Percentiles rank a stretch among this genome's conserved stretches.
Evolutionary conservation across 2,888 invertebrate genomes (phyloP).

Genomic region (Stenchaetothrips biformis): DNA sequence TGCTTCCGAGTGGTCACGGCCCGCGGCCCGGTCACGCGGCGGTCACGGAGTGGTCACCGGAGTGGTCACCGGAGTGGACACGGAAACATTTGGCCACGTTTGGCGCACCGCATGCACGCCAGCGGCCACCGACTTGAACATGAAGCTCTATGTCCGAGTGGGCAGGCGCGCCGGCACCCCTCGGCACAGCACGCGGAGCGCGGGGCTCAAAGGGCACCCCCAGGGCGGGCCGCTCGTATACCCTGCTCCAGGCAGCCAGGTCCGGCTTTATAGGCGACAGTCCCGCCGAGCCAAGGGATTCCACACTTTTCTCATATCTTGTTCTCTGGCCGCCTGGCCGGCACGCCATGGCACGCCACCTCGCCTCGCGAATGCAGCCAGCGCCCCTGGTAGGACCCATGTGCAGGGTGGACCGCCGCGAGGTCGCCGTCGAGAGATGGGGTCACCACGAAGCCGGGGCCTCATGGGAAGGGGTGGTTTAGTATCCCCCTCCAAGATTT

Average conservation of each 20-base stretch:
- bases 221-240: not conserved
- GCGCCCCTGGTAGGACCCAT: too few relatives aligned
- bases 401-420: too few relatives aligned
- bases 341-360: too few relatives aligned
- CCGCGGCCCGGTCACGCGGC: too few relatives aligned
- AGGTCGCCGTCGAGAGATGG: too few relatives aligned
- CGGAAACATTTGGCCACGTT: not conserved
- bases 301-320: not conserved
- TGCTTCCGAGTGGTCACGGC: too few relatives aligned
- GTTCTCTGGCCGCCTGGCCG: not conserved
- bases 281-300: not conserved
- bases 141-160: not conserved
- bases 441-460: not conserved
- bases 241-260: not conserved
- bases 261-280: not conserved
- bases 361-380: too few relatives aligned
- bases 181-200: not conserved
- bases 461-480: slow-evolving; percentile 14
- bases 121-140: not conserved
- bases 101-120: not conserved
- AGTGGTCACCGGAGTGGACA: not conserved
- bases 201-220: not conserved
- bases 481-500: slow-evolving; percentile 21
- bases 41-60: not conserved
- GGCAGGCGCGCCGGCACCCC: not conserved